Evolutionary conservation across 2,113 vertebrate genomes (phyloP).

Genomic region (Tragelaphus imberbis): DNA sequence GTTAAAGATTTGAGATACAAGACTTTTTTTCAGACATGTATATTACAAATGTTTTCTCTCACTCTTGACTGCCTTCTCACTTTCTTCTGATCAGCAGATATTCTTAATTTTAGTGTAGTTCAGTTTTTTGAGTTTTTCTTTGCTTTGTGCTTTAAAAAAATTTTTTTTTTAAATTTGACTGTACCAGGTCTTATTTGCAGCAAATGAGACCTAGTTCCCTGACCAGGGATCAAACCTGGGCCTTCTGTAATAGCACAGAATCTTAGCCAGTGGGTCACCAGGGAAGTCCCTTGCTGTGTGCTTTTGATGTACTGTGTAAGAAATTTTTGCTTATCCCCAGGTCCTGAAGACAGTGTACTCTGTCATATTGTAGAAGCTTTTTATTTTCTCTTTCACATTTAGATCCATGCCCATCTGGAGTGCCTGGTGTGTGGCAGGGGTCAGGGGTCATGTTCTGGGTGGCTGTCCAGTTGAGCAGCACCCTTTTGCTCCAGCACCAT

Average conservation of each 20-base stretch:
- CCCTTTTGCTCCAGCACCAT: accelerated
- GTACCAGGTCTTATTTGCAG: neutral
- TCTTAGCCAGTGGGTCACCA: neutral
- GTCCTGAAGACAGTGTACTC: neutral
- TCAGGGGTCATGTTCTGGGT: too few relatives aligned
- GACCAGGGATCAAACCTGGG: neutral
- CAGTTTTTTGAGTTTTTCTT: neutral
- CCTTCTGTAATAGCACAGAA: neutral
- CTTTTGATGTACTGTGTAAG: neutral
- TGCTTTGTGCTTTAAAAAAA: neutral
- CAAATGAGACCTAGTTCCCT: neutral
- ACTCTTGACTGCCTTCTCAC: neutral
- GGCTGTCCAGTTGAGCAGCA: neutral
- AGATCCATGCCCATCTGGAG: accelerated
- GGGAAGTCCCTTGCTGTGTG: neutral
- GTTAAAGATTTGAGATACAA: neutral
- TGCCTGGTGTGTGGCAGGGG: neutral
- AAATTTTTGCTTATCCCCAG: neutral
- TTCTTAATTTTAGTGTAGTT: neutral
- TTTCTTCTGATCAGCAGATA: neutral
- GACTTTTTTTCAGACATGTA: neutral
- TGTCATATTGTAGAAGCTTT: neutral
- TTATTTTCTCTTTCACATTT: neutral
- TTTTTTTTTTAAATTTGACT: neutral
- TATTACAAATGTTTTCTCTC: neutral